A percentile compares a stretch with the other conserved stretches of the same genome.
These are phyloP conservation scores for Acleris emargana DNA, from an alignment of 2,888 invertebrate genomes.

Conservation along the genomic window DNA sequence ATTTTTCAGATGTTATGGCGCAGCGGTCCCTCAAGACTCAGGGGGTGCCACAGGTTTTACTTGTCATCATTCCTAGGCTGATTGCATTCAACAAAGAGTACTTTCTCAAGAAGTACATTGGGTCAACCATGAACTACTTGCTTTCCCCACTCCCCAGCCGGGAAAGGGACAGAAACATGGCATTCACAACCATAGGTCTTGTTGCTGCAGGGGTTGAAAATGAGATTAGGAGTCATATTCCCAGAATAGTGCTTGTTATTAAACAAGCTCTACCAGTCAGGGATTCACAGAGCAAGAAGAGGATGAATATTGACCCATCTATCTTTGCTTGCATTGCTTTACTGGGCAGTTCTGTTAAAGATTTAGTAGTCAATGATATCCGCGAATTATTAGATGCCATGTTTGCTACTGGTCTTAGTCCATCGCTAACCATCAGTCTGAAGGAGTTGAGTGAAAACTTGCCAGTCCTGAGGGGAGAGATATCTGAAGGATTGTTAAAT, in stretches of 20 bases:
- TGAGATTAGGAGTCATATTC: constrained; percentile 91
- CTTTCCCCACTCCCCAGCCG: constrained; percentile 89
- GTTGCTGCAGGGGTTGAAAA: constrained; percentile 94
- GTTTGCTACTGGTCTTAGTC: constrained; percentile 95
- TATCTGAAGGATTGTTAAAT: constrained; percentile 95
- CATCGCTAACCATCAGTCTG: constrained; percentile 94
- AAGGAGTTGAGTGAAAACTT: constrained; percentile 95
- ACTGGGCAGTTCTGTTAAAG: constrained; percentile 93
- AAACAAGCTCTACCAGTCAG: constrained; percentile 90
- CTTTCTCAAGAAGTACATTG: constrained; percentile 90
- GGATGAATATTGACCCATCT: constrained; percentile 90
- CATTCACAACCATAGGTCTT: constrained; percentile 95
- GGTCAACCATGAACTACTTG: constrained; percentile 90
- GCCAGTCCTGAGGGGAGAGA: constrained; percentile 93
- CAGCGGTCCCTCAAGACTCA: constrained; percentile 89
- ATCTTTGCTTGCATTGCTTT: constrained; percentile 97
- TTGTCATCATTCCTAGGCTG: constrained; percentile 94
- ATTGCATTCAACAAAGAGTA: constrained; percentile 95
- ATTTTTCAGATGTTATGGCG: constrained; percentile 87
- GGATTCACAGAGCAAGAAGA: constrained; percentile 90
- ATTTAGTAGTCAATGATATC: constrained; percentile 90
- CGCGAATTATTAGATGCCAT: constrained; percentile 94
- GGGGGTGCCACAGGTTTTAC: constrained; percentile 93
- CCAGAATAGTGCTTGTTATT: constrained; percentile 93
- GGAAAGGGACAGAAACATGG: constrained; percentile 93